A percentile compares a stretch with the other conserved stretches of the same genome.
Conservation (phyloP, 2,888 invertebrate genomes). For the Oligia strigilis region DNA sequence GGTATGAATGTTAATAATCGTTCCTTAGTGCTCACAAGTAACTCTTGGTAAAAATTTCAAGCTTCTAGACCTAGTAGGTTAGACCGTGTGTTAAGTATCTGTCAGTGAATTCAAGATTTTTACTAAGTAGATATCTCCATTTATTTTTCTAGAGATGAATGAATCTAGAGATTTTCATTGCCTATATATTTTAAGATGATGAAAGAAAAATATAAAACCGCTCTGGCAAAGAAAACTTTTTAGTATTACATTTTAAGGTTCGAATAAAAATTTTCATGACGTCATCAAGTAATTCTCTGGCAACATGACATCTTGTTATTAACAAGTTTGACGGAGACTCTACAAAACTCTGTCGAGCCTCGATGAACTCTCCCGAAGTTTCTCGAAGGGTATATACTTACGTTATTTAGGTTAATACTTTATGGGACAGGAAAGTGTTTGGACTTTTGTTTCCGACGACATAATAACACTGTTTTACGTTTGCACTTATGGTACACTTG, state of each 20-base stretch:
- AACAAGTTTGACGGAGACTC: constrained; percentile 68
- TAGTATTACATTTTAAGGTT: constrained; percentile 14
- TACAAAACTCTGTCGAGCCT: constrained; percentile 58
- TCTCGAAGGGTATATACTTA: constrained; percentile 56
- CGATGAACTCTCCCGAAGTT: constrained; percentile 63
- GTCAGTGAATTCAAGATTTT: not conserved
- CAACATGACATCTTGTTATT: constrained; percentile 65
- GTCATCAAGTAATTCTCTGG: constrained; percentile 34
- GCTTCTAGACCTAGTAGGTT: not conserved
- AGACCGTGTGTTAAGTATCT: not conserved
- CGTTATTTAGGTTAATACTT: constrained; percentile 67
- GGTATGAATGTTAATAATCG: not conserved
- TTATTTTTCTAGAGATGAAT: not conserved
- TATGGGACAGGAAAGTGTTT: constrained; percentile 50
- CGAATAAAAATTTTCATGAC: constrained; percentile 25
- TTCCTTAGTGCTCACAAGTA: not conserved
- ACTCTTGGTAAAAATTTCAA: not conserved
- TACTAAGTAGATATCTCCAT: not conserved
- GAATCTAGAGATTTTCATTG: not conserved
- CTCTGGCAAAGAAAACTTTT: not conserved
- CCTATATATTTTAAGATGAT: not conserved
- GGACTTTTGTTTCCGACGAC: constrained; percentile 56
- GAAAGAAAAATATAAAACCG: constrained; percentile 5
- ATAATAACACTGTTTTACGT: constrained; percentile 59
- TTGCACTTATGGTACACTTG: constrained; percentile 50